A percentile compares a stretch with the other conserved stretches of the same genome.
Conservation (phyloP, 2,113 vertebrate species). For the Vidua chalybeata region DNA sequence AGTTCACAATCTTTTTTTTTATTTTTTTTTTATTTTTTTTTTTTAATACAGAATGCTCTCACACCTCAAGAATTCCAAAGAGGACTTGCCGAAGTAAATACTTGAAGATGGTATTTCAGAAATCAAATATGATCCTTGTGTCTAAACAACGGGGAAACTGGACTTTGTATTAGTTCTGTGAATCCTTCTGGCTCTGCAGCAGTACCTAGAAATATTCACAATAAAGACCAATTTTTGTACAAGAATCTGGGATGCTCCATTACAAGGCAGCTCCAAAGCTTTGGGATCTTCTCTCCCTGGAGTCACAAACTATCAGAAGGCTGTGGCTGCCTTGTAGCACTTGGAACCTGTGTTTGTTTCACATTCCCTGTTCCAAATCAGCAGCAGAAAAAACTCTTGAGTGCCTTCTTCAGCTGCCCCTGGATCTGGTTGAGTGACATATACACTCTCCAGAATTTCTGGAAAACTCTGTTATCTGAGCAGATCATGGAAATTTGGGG, state of each 20-base stretch:
- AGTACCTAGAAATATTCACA: background rate
- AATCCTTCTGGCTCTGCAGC: background rate
- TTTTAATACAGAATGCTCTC: background rate
- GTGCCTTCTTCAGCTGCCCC: background rate
- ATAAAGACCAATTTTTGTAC: background rate
- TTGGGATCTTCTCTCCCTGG: background rate
- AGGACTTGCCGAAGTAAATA: background rate
- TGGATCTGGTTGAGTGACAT: background rate
- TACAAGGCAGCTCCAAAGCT: background rate
- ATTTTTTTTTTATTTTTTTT: background rate
- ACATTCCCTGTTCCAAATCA: background rate
- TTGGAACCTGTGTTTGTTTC: background rate
- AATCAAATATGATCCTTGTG: background rate
- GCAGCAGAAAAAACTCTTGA: background rate
- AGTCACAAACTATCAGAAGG: background rate
- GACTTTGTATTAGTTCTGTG: background rate
- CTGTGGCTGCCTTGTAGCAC: background rate
- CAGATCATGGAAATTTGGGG: background rate
- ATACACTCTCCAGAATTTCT: background rate
- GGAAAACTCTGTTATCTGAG: fast-evolving
- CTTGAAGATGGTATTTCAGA: background rate
- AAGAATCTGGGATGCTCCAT: background rate
- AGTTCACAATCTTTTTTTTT: background rate
- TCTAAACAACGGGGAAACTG: background rate
- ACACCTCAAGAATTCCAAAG: background rate